These are phyloP conservation scores for Pipa parva DNA, from an alignment of 2,113 vertebrate species.

Conservation along the genomic window DNA sequence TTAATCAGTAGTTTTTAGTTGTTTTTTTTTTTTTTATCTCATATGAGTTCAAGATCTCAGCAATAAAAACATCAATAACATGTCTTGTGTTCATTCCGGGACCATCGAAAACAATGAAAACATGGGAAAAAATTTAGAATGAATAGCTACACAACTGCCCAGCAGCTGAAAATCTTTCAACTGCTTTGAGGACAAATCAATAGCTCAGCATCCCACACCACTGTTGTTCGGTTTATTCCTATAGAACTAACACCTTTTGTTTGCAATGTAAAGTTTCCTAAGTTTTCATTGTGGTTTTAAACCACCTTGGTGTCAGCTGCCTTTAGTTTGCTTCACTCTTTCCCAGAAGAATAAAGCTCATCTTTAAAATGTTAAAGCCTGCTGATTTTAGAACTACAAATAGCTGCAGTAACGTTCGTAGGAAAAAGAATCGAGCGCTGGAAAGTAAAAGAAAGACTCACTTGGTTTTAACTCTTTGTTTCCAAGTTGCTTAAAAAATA, in stretches of 20 bases:
- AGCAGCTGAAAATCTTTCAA: conserved; percentile 17
- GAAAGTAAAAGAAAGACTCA: not conserved
- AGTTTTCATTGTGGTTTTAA: conserved; percentile 14
- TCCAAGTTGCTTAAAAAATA: too few species aligned
- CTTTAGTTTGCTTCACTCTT: not conserved
- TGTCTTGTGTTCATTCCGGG: not conserved
- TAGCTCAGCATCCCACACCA: conserved; percentile 3
- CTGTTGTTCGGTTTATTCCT: conserved; percentile 2
- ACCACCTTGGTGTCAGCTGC: conserved; percentile 6
- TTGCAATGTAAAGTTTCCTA: conserved; percentile 16
- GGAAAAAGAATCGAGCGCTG: not conserved
- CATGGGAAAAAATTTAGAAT: conserved; percentile 1
- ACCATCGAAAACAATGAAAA: not conserved
- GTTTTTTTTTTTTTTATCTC: not conserved
- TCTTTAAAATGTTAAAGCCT: conserved; percentile 22
- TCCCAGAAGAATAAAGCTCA: conserved; percentile 18
- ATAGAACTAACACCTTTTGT: conserved; percentile 11
- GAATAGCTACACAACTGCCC: conserved; percentile 12
- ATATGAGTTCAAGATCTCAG: not conserved
- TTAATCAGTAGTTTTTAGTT: too few species aligned
- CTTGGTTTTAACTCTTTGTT: not conserved
- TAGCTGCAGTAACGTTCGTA: not conserved
- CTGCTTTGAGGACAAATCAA: conserved; percentile 10
- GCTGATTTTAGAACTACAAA: conserved; percentile 11
- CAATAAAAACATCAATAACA: not conserved